Base-by-base conservation (phyloP, 2,888 invertebrate genomes). In the Dasypolia templi region DNA sequence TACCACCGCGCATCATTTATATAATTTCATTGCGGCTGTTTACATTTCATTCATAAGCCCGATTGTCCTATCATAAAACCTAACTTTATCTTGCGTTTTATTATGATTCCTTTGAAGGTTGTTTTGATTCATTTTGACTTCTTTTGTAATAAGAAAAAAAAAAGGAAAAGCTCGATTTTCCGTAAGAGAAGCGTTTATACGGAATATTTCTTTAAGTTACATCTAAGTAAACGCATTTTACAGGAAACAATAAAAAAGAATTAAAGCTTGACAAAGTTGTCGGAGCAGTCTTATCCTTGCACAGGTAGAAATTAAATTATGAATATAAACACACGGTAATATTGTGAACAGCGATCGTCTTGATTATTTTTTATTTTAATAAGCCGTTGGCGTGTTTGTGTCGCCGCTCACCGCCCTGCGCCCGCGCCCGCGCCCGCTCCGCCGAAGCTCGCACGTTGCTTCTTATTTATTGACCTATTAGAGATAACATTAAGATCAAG, bases 401-500 rank as follows among this genome's bases (percentile, higher is more conserved):
- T 96, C 95, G 94, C 79, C 75, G 71, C 61, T 51, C 14, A 4
- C 19, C 46, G 39, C 55, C 66, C 75, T 74, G 74, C 74, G 39
- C 76, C 76, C 77, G 77, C 76, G 58, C 65, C 72, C 55, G 51
- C 71, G 19, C 22, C 35, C 63, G 64, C 79, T 56, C 76, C 42
- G 72, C 93, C 94, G 95, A 95, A 94, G 96, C 95, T 96, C 95
- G 95, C 96, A 94, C 96, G 96, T 95, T 94, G 94, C 92, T 92
- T 89, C 91, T 96, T 95, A 96, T 96, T 96, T 96, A 96, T 96
- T 96, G 95, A 94, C 95, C 96, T 96, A 96, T 96, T 96, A 96
- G 95, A 96, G 96, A 96, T 96, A 96, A 96, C 95, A 96, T 95
- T 95, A 94, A 95, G 96, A 96, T 96, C 96, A 93, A 95, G 95